Evolutionary conservation across 2,113 vertebrate genomes (phyloP).

Genomic region (Passer domesticus): DNA sequence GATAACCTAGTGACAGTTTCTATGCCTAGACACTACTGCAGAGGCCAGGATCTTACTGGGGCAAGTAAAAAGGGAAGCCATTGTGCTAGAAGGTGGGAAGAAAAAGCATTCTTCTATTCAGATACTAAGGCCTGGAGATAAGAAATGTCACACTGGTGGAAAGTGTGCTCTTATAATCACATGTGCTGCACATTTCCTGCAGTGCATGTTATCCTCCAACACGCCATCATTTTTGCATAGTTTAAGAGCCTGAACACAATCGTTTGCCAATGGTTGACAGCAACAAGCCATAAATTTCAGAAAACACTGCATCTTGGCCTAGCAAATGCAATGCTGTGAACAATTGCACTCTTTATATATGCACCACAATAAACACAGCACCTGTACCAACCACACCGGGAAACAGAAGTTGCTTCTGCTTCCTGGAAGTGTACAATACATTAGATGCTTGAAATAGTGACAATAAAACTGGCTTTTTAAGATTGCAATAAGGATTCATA

Average conservation of each 20-base stretch:
- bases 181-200: background rate
- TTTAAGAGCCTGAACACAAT: slow-evolving; percentile 26
- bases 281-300: slow-evolving; percentile 44
- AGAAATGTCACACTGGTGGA: background rate
- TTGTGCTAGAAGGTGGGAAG: background rate
- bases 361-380: slow-evolving; percentile 13
- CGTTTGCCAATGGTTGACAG: background rate
- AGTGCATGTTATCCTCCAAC: background rate
- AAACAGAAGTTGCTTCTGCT: slow-evolving; percentile 3
- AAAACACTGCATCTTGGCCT: slow-evolving; percentile 8
- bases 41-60: background rate
- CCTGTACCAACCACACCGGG: background rate
- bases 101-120: background rate
- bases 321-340: background rate
- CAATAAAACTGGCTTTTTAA: background rate
- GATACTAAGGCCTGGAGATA: background rate
- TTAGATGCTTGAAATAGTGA: background rate
- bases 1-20: background rate
- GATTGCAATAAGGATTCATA: background rate
- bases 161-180: background rate
- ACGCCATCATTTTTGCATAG: background rate
- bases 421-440: background rate
- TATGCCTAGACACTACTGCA: background rate
- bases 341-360: slow-evolving; percentile 7
- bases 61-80: background rate